These are phyloP conservation scores for Grammomys surdaster DNA, from an alignment of 2,113 vertebrate genomes.

Conservation along the genomic window DNA sequence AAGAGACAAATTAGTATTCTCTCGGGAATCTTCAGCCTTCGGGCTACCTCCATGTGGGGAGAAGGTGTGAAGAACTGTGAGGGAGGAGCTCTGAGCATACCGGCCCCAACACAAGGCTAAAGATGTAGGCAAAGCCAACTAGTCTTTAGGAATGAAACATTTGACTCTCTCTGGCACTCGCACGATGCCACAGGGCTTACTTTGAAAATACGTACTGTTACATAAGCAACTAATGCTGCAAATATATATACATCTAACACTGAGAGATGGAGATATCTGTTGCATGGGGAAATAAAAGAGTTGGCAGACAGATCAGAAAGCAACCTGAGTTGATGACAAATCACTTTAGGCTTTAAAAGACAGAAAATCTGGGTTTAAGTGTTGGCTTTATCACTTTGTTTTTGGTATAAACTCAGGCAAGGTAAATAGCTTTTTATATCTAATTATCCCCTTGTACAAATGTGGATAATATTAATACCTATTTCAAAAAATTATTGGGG, in stretches of 20 bases:
- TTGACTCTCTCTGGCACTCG: conserved; percentile 39
- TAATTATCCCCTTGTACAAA: conserved; percentile 39
- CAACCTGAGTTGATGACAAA: background rate
- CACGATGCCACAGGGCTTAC: conserved; percentile 31
- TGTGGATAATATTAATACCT: background rate
- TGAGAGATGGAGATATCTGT: background rate
- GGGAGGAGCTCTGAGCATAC: background rate
- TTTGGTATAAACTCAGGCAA: conserved; percentile 25
- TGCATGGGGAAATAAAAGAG: background rate
- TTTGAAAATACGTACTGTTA: conserved; percentile 52
- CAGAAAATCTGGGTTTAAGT: conserved; percentile 10
- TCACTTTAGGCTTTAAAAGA: background rate
- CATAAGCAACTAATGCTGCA: conserved; percentile 24
- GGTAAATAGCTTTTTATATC: conserved; percentile 45
- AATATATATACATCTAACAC: background rate
- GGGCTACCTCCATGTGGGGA: conserved; percentile 2
- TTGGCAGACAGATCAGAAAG: background rate
- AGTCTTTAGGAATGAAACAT: conserved; percentile 58
- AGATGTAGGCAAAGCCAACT: conserved; percentile 55
- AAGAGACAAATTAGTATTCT: conserved; percentile 65
- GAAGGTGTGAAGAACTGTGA: conserved; percentile 34
- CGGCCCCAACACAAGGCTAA: conserved; percentile 47
- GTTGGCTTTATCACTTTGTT: background rate
- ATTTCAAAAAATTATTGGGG: background rate
- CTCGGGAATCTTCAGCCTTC: conserved; percentile 66